phyloP scores from a whole-genome alignment of 2,113 vertebrate species.

The Azemiops feae region DNA sequence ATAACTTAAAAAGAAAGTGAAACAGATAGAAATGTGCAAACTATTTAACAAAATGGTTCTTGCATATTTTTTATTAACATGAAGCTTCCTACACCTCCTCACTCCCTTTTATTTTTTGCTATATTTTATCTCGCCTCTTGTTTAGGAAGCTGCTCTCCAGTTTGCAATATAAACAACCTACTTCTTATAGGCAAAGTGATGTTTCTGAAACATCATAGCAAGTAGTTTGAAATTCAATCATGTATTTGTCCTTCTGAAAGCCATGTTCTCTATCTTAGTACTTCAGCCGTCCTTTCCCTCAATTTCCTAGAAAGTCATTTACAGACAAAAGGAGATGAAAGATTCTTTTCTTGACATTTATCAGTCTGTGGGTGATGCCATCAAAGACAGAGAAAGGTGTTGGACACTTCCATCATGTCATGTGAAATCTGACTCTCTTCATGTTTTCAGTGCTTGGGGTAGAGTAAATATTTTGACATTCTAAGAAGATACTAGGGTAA shows the following conservation, averaged over 20 bases:
- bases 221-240: background rate
- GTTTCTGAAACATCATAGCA: no score
- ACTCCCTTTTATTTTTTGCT: background rate
- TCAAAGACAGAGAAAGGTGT: constrained; percentile 44
- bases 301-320: background rate
- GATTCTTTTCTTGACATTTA: constrained; percentile 18
- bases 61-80: background rate
- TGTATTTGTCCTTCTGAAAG: background rate
- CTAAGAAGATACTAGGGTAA: constrained; percentile 66
- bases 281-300: background rate
- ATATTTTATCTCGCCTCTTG: background rate
- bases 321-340: background rate
- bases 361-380: constrained; percentile 53
- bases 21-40: background rate
- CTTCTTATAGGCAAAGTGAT: background rate
- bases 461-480: constrained; percentile 70
- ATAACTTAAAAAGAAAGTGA: background rate
- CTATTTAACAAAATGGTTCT: background rate
- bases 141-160: background rate
- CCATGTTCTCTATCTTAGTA: background rate
- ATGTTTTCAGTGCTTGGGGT: constrained; percentile 52
- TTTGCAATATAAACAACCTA: background rate
- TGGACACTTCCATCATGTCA: constrained; percentile 38
- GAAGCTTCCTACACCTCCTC: background rate
- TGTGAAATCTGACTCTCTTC: constrained; percentile 54